phyloP scores from a whole-genome alignment of 2,797 vertebrate genomes.

The Antennarius maculatus region DNA sequence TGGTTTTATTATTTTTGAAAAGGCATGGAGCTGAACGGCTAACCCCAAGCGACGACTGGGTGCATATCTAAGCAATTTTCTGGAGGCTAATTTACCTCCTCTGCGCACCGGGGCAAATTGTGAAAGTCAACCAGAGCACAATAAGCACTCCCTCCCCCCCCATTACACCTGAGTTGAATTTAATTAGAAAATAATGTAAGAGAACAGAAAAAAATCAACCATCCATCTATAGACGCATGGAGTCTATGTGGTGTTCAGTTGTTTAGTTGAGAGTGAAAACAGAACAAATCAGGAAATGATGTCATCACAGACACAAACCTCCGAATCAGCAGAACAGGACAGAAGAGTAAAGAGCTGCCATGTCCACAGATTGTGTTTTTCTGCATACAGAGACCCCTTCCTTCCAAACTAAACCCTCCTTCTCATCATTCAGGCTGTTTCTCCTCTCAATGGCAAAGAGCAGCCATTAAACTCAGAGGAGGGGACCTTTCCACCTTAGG shows the following conservation, averaged over 20 bases:
- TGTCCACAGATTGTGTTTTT: slow-evolving; percentile 58
- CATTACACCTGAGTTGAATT: slow-evolving; percentile 64
- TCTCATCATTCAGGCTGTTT: slow-evolving; percentile 52
- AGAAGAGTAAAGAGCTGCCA: slow-evolving; percentile 42
- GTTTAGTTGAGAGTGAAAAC: slow-evolving; percentile 58
- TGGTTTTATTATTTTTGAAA: slow-evolving; percentile 28
- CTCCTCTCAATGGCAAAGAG: slow-evolving; percentile 21
- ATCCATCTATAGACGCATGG: slow-evolving; percentile 38
- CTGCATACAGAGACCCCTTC: slow-evolving; percentile 29
- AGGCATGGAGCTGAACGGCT: slow-evolving; percentile 12
- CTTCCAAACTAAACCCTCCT: slow-evolving; percentile 40
- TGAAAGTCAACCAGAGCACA: slow-evolving; percentile 35
- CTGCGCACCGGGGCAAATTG: slow-evolving; percentile 42
- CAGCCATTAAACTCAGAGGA: slow-evolving; percentile 30
- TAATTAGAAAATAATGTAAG: slow-evolving; percentile 37
- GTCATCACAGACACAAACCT: slow-evolving; percentile 68
- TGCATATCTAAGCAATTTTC: slow-evolving; percentile 49
- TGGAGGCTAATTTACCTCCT: slow-evolving; percentile 48
- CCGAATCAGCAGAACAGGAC: slow-evolving; percentile 70
- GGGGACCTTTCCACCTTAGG: slow-evolving; percentile 24
- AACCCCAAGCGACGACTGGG: slow-evolving; percentile 28
- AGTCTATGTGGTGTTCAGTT: slow-evolving; percentile 47
- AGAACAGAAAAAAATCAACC: slow-evolving; percentile 14
- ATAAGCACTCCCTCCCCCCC: slow-evolving; percentile 9
- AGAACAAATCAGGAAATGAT: slow-evolving; percentile 48